Evolutionary conservation across 53 echinoderm and acorn worm species (phyloP).

Genomic region (Apostichopus leukothele): DNA sequence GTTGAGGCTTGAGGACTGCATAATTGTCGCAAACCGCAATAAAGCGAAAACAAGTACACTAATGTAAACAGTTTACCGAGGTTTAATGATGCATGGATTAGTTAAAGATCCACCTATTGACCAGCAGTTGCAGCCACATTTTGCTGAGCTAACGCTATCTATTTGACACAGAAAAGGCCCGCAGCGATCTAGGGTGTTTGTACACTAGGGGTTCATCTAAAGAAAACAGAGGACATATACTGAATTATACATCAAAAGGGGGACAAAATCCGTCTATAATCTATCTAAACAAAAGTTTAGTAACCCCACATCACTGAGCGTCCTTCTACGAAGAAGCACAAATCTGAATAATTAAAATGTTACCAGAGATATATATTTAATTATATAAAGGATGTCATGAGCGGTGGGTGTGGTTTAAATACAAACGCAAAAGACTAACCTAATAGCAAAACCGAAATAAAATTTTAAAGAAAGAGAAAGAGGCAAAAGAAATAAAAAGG

Average conservation of each 20-base stretch:
- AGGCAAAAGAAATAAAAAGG: too few species aligned
- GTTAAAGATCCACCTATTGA: background rate
- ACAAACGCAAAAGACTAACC: too few species aligned
- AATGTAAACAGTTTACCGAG: background rate
- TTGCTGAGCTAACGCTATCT: background rate
- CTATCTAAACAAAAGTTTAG: background rate
- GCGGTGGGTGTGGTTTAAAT: too few species aligned
- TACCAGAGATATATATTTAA: background rate
- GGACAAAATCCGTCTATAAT: background rate
- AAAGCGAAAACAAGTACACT: background rate
- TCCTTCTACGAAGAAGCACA: background rate
- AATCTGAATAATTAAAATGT: conserved; percentile 6
- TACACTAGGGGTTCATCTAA: too few species aligned
- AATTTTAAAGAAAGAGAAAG: too few species aligned
- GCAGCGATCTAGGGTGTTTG: too few species aligned
- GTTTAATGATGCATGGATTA: background rate
- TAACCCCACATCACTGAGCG: too few species aligned
- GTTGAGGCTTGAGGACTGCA: background rate
- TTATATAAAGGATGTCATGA: background rate
- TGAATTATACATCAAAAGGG: too few species aligned
- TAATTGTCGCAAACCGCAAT: background rate
- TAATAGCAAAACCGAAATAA: too few species aligned
- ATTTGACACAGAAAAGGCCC: too few species aligned
- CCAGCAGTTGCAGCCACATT: background rate
- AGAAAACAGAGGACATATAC: too few species aligned